Conservation (phyloP, 2,113 vertebrate species). For the Electrona antarctica region DNA sequence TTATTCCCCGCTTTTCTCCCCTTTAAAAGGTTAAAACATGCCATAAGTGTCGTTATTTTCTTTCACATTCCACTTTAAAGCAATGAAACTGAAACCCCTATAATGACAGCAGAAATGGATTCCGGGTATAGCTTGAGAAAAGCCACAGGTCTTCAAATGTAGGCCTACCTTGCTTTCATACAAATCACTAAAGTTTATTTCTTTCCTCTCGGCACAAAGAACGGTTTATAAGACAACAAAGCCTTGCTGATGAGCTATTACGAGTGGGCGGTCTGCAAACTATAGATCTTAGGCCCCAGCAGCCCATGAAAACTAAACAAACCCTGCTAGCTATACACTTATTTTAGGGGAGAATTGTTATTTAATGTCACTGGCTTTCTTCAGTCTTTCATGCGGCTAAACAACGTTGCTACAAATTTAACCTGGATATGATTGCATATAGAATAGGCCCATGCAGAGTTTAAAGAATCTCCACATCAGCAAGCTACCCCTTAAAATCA, state of each 20-base stretch:
- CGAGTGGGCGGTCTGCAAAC: constrained; percentile 19
- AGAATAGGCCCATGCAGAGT: too few species aligned
- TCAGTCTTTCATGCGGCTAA: not conserved
- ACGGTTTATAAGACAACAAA: constrained; percentile 45
- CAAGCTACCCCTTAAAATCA: not conserved
- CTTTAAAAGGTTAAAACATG: not conserved
- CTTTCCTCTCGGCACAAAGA: not conserved
- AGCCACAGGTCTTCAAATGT: constrained; percentile 13
- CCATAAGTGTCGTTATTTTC: constrained; percentile 1
- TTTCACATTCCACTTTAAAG: constrained; percentile 6
- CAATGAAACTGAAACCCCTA: not conserved
- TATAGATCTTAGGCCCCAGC: constrained; percentile 11
- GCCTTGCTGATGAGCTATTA: constrained; percentile 24
- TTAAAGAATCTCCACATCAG: not conserved
- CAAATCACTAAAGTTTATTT: constrained; percentile 27
- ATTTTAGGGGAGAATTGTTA: not conserved
- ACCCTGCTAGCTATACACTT: not conserved
- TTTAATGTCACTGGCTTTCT: not conserved
- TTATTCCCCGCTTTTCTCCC: too few species aligned
- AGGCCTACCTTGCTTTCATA: constrained; percentile 6
- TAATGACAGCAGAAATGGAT: not conserved
- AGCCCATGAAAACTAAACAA: constrained; percentile 32
- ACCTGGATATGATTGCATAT: too few species aligned
- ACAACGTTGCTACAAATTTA: too few species aligned
- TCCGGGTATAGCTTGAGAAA: not conserved